These are phyloP conservation scores for Maylandia zebra DNA, from an alignment of 2,113 vertebrate species.

Conservation along the genomic window DNA sequence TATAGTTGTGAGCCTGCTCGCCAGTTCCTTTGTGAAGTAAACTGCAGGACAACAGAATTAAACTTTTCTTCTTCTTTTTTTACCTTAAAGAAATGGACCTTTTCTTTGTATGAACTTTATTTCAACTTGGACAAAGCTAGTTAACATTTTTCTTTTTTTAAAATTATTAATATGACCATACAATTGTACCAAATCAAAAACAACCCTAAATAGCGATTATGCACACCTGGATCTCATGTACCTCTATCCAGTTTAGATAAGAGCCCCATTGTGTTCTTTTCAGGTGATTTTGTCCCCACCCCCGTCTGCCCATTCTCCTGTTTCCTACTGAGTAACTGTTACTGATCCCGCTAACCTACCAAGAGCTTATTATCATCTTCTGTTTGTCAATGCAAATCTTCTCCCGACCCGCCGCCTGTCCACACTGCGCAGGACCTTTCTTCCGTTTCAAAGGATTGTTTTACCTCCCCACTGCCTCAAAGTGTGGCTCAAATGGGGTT, in stretches of 20 bases:
- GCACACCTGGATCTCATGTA: background rate
- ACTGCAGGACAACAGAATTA: background rate
- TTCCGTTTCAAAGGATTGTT: background rate
- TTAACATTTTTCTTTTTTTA: background rate
- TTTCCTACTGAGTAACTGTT: background rate
- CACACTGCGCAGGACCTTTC: background rate
- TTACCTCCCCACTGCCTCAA: background rate
- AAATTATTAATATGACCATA: background rate
- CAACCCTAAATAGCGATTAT: background rate
- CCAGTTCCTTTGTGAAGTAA: background rate
- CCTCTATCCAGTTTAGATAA: background rate
- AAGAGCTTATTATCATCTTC: background rate
- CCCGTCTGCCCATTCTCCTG: background rate
- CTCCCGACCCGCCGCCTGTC: background rate
- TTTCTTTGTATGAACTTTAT: background rate
- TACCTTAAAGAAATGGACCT: background rate
- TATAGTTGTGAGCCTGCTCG: background rate
- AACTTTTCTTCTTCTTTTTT: background rate
- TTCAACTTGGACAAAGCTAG: background rate
- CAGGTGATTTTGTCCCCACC: background rate
- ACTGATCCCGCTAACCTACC: background rate
- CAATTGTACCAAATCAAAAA: background rate
- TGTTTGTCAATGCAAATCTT: background rate
- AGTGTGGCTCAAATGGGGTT: background rate
- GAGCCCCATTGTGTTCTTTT: background rate